phyloP scores from a whole-genome alignment of 2,888 invertebrate genomes.

The Hyppa rectilinea region DNA sequence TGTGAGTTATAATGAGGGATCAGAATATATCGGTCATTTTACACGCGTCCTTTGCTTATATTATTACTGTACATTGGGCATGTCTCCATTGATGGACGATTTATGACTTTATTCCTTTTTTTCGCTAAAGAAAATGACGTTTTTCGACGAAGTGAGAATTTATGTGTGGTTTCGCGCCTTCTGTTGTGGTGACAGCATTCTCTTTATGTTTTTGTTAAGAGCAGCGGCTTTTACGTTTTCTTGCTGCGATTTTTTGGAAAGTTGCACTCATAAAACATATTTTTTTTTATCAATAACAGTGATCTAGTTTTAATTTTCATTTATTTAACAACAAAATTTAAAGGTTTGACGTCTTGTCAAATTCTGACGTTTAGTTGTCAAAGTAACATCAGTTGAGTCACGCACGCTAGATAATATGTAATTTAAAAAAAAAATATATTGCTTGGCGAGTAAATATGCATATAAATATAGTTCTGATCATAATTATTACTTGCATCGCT shows the following conservation, averaged over 20 bases:
- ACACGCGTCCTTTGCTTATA: constrained; percentile 50
- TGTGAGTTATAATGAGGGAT: constrained; percentile 52
- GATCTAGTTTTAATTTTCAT: background rate
- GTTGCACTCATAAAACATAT: background rate
- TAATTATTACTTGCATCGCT: constrained; percentile 6
- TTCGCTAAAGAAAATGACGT: constrained; percentile 39
- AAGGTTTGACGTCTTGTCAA: background rate
- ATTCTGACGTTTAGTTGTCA: constrained; percentile 26
- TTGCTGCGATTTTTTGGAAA: constrained; percentile 7
- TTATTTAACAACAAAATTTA: background rate
- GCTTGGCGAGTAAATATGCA: too few species aligned
- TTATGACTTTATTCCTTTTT: constrained; percentile 41
- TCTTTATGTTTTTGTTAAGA: constrained; percentile 36
- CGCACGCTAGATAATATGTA: background rate
- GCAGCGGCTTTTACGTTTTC: constrained; percentile 9
- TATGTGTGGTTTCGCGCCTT: constrained; percentile 50
- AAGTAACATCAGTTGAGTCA: constrained; percentile 12
- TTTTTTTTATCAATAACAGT: background rate
- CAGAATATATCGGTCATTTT: constrained; percentile 61
- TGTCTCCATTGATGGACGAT: constrained; percentile 63
- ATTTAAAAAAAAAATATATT: too few species aligned
- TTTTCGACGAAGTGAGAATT: constrained; percentile 56
- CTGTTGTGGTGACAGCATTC: constrained; percentile 27
- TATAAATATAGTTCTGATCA: too few species aligned
- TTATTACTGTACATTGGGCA: constrained; percentile 49